phyloP scores from a whole-genome alignment of 92 coral and sea anemone genomes.

The Porites evermanni region DNA sequence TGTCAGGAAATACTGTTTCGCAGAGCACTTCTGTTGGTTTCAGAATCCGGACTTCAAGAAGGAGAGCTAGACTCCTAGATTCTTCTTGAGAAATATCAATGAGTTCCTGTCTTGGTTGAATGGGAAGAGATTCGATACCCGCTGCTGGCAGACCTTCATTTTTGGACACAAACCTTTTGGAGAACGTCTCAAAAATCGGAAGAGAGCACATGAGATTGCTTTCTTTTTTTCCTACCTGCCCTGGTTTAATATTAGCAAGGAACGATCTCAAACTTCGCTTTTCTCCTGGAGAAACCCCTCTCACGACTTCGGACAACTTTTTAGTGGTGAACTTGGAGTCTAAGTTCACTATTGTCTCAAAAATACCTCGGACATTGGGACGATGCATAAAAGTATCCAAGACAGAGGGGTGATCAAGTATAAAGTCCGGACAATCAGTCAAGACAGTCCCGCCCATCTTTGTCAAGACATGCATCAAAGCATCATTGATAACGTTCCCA shows the following conservation, averaged over 20 bases:
- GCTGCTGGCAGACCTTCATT: conserved; percentile 37
- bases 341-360: conserved; percentile 50
- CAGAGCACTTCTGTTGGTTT: conserved; percentile 46
- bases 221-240: neutral
- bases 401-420: conserved; percentile 52
- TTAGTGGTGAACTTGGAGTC: neutral
- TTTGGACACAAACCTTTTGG: conserved; percentile 29
- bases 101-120: conserved; percentile 31
- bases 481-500: conserved; percentile 17
- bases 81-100: conserved; percentile 51
- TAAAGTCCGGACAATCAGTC: conserved; percentile 52
- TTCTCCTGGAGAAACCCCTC: neutral
- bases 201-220: conserved; percentile 5
- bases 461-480: conserved; percentile 23
- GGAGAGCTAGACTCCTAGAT: conserved; percentile 52
- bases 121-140: conserved; percentile 52
- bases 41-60: conserved; percentile 46
- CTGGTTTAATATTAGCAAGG: conserved; percentile 13
- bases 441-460: conserved; percentile 57
- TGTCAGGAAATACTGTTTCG: conserved; percentile 55
- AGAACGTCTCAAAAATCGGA: conserved; percentile 68
- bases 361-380: conserved; percentile 57
- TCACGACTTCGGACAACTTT: conserved; percentile 1
- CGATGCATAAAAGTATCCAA: conserved; percentile 53
- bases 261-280: conserved; percentile 59